Conservation (phyloP, 2,888 invertebrate species). For the Hyles lineata region DNA sequence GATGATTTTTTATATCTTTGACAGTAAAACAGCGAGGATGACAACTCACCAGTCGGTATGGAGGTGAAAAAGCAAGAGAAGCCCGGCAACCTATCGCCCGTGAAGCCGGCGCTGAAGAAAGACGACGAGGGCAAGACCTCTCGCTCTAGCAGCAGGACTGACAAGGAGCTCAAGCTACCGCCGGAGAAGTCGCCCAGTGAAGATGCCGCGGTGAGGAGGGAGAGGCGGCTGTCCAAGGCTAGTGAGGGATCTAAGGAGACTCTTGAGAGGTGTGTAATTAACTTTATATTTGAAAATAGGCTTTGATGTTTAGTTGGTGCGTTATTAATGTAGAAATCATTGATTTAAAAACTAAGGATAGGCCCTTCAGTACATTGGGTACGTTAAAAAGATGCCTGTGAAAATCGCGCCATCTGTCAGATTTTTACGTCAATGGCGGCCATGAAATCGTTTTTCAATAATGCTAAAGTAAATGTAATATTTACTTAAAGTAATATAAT, state of each 20-base stretch:
- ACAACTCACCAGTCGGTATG: constrained; percentile 66
- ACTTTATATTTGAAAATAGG: neutral
- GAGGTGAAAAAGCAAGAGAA: constrained; percentile 80
- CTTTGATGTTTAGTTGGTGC: no score
- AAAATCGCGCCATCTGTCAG: no score
- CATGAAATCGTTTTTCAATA: no score
- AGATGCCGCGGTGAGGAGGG: constrained; percentile 56
- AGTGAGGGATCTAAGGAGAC: constrained; percentile 75
- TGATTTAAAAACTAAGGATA: no score
- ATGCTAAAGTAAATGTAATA: no score
- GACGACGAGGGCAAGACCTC: constrained; percentile 68
- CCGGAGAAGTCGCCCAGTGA: constrained; percentile 76
- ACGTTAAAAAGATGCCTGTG: no score
- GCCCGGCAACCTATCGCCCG: constrained; percentile 76
- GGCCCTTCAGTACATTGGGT: no score
- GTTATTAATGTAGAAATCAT: no score
- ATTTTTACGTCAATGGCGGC: no score
- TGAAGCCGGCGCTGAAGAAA: constrained; percentile 62
- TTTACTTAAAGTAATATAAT: no score
- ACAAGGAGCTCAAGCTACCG: constrained; percentile 69
- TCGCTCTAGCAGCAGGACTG: constrained; percentile 71
- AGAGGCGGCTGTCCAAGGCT: constrained; percentile 65
- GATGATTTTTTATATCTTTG: constrained; percentile 32
- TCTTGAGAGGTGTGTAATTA: constrained; percentile 67
- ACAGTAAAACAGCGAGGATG: constrained; percentile 66